Conservation (phyloP, 2,888 invertebrate genomes). For the Tetragnatha montana region DNA sequence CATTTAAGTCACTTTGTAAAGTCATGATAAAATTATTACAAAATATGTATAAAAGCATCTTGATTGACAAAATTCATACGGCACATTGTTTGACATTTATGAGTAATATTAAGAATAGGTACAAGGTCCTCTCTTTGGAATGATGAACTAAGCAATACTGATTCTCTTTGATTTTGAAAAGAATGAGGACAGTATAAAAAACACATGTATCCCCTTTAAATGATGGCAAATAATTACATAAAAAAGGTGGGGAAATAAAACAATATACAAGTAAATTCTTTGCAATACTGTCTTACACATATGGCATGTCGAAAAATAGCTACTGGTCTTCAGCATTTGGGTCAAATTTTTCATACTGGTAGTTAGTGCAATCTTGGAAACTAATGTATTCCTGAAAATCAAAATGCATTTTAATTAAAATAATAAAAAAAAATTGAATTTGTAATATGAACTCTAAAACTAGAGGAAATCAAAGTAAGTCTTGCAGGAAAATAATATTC, state of each 20-base stretch:
- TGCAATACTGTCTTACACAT: conserved; percentile 37
- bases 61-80: neutral
- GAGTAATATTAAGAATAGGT: conserved; percentile 3
- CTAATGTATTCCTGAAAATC: conserved; percentile 72
- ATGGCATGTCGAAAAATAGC: neutral
- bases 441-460: neutral
- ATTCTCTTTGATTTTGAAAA: conserved; percentile 6
- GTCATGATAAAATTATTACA: neutral
- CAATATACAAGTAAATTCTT: conserved; percentile 41
- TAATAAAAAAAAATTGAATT: no score
- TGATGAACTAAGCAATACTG: conserved; percentile 17
- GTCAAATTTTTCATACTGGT: conserved; percentile 74
- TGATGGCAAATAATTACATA: conserved; percentile 33
- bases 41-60: neutral
- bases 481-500: neutral
- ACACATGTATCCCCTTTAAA: conserved; percentile 10
- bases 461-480: neutral
- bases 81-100: neutral
- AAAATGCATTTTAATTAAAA: neutral
- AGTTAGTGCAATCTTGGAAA: conserved; percentile 72
- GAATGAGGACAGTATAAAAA: conserved; percentile 14
- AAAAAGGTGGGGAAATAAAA: conserved; percentile 52
- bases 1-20: neutral
- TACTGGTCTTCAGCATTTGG: conserved; percentile 71
- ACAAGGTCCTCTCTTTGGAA: neutral